phyloP scores from a whole-genome alignment of 2,888 invertebrate genomes.

The Monochamus alternatus region DNA sequence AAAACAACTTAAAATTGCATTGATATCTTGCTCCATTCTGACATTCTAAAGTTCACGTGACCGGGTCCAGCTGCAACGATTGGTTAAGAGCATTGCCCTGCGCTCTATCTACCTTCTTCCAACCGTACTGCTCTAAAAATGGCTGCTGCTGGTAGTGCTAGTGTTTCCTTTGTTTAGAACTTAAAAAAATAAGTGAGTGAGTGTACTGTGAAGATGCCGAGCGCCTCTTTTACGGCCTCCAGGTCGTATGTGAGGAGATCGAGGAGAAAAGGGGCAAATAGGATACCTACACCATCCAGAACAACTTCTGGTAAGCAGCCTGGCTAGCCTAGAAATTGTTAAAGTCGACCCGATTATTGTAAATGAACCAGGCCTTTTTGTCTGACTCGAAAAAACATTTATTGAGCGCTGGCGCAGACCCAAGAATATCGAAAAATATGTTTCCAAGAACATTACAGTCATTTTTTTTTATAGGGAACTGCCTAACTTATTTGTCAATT shows the following conservation, averaged over 20 bases:
- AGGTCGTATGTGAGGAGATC: constrained; percentile 94
- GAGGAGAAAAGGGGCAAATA: constrained; percentile 92
- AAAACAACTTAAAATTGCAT: constrained; percentile 72
- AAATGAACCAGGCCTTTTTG: constrained; percentile 17
- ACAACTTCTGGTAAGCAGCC: constrained; percentile 84
- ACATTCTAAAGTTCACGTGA: constrained; percentile 55
- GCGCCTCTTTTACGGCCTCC: constrained; percentile 94
- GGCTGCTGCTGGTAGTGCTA: constrained; percentile 86
- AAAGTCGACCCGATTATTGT: constrained; percentile 44
- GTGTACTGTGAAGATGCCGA: constrained; percentile 85
- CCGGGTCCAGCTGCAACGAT: constrained; percentile 39
- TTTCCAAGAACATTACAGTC: constrained; percentile 26
- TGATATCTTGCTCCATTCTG: constrained; percentile 63
- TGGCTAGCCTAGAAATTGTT: constrained; percentile 39
- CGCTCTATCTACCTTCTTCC: constrained; percentile 46
- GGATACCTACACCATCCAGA: constrained; percentile 87
- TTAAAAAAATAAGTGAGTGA: constrained; percentile 69
- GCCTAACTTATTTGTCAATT: constrained; percentile 60
- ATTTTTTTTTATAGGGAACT: constrained; percentile 53
- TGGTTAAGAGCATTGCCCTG: constrained; percentile 46
- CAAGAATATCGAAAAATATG: constrained; percentile 25
- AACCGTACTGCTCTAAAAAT: constrained; percentile 75
- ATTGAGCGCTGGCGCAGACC: constrained; percentile 25
- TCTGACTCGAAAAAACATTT: constrained; percentile 35
- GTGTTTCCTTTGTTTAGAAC: constrained; percentile 88